Conservation (phyloP, 2,113 vertebrate species). For the Etia nguti region DNA sequence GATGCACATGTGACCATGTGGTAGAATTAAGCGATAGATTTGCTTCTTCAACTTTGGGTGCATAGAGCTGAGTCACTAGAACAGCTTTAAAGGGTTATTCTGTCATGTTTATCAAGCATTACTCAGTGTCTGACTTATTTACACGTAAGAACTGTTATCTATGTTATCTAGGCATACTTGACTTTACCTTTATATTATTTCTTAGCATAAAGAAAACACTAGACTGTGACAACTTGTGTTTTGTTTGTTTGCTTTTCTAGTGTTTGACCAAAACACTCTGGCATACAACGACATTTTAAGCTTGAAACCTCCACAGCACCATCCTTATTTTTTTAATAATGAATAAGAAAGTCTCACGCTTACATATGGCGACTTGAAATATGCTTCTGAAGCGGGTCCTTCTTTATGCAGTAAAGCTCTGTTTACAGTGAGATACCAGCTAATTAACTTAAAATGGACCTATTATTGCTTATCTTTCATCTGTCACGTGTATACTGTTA, state of each 20-base stretch:
- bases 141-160: not conserved
- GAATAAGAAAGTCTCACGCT: not conserved
- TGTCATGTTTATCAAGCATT: not conserved
- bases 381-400: not conserved
- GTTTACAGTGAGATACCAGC: not conserved
- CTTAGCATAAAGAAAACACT: not conserved
- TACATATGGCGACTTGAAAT: not conserved
- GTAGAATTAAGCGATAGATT: not conserved
- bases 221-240: not conserved
- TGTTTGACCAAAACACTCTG: conserved; percentile 12
- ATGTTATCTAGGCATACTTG: conserved; percentile 7
- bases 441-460: not conserved
- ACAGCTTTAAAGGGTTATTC: not conserved
- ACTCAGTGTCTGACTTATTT: not conserved
- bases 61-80: not conserved
- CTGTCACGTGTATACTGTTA: not conserved
- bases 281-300: not conserved
- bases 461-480: not conserved
- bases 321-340: not conserved
- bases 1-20: not conserved
- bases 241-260: not conserved
- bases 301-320: not conserved
- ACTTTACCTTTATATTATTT: not conserved
- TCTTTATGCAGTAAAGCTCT: not conserved
- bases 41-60: not conserved